Evolutionary conservation across 2,888 invertebrate genomes (phyloP).

Genomic region (Tridacna crocea): DNA sequence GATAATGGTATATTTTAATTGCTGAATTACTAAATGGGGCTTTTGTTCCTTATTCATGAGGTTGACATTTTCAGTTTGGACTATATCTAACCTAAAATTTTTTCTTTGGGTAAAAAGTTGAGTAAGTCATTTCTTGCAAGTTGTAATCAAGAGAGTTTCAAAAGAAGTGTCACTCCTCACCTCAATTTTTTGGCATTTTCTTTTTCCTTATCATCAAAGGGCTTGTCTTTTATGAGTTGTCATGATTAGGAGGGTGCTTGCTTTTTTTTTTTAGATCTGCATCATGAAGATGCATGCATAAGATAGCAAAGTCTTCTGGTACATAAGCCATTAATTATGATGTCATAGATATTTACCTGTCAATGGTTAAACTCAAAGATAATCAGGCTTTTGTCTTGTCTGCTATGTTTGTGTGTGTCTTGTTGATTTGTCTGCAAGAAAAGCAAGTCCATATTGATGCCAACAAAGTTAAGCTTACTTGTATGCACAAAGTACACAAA

Average conservation of each 20-base stretch:
- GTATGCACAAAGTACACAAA: too few species aligned
- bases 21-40: too few species aligned
- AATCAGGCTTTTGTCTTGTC: not conserved
- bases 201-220: conserved; percentile 3
- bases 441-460: too few species aligned
- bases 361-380: conserved; percentile 18
- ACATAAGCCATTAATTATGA: conserved; percentile 24
- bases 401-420: too few species aligned
- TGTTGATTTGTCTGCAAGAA: too few species aligned
- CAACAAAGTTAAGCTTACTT: too few species aligned
- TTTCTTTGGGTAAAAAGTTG: not conserved
- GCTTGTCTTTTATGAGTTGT: conserved; percentile 25
- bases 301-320: conserved; percentile 17
- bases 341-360: conserved; percentile 29
- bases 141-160: too few species aligned
- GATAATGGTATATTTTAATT: too few species aligned
- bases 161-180: too few species aligned
- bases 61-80: too few species aligned
- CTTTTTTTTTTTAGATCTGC: conserved; percentile 16
- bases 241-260: conserved; percentile 18
- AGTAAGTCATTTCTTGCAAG: too few species aligned
- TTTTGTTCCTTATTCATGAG: too few species aligned
- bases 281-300: conserved; percentile 16
- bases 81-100: not conserved
- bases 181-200: not conserved